Base-by-base conservation (phyloP, 1,140 invertebrate genomes). In the Epicauta chinensis region DNA sequence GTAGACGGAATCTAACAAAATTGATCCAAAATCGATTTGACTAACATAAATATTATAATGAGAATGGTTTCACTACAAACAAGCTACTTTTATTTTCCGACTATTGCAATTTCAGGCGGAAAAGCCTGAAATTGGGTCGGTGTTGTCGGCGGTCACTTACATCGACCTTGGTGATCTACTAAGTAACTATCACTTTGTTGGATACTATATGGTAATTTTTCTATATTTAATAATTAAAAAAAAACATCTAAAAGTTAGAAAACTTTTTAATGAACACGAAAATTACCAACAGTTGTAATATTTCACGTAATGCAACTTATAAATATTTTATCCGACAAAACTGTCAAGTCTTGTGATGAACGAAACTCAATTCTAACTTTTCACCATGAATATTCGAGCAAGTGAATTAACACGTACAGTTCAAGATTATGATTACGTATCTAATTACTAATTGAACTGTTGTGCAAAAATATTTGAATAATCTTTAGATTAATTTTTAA, bases 351-450 rank as follows among this genome's bases (percentile, higher is more conserved):
- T 37, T 47, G 34, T 47, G 45, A 47, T 47, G 45, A 47, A 47
- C 45, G 37, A 47, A 47, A 47, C 45, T 47, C 45, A 47, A 47
- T 47, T 47, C 45, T 47, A 47, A 47, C 45, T 47, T 47, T 47
- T 38, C 37, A 34, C n/a, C 45, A 47, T 47, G 45, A 47, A 47
- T 47, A 47, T 47, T 47, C 45, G 14, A 47, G 14, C 23, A 37
- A 37, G 45, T 7, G 23, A 23, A 23, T 23, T 23, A 23, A 7
- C 23, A 47, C 34, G 15, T 37, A 36, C 23, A 16, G 30, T 37
- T 47, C 16, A 47, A 47, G 45, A 37, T 37, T 47, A 47, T 47
- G 32, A 47, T 38, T 47, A 23, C 30, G 35, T 29, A 47, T 38
- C 35, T 47, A 38, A 47, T 47, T 47, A 47, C 30, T 9, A 47